These are phyloP conservation scores for Hemibagrus guttatus DNA, from an alignment of 2,797 vertebrate genomes.

Conservation along the genomic window DNA sequence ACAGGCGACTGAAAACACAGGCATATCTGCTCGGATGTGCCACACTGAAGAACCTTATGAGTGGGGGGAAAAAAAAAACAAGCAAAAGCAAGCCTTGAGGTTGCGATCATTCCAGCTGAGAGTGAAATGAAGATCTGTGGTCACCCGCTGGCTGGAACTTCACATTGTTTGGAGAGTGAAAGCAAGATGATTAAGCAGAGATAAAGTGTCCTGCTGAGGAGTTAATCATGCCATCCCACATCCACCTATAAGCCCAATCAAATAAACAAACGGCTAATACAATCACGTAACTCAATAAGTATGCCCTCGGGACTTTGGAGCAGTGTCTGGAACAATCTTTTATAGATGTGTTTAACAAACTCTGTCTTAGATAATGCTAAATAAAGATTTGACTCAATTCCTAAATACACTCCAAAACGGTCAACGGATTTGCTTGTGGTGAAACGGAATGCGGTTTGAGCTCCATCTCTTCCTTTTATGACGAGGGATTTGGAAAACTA, in stretches of 20 bases:
- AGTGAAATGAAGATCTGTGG: constrained; percentile 28
- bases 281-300: not conserved
- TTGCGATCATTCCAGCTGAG: constrained; percentile 28
- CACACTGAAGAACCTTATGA: constrained; percentile 1
- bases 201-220: constrained; percentile 23
- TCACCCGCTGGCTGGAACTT: not conserved
- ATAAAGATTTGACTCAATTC: not conserved
- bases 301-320: not conserved
- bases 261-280: not conserved
- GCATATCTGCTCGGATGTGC: constrained; percentile 34
- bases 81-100: constrained; percentile 11
- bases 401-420: not conserved
- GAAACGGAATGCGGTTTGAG: constrained; percentile 16
- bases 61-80: not conserved
- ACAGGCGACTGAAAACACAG: constrained; percentile 29
- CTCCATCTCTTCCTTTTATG: constrained; percentile 37
- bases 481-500: constrained; percentile 20
- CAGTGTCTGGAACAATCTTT: not conserved
- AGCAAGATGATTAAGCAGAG: constrained; percentile 31
- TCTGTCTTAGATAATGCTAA: not conserved
- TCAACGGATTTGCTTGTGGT: constrained; percentile 6
- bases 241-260: constrained; percentile 12
- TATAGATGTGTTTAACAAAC: not conserved
- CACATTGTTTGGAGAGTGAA: not conserved
- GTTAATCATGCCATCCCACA: constrained; percentile 25